phyloP scores from a whole-genome alignment of 2,113 vertebrate genomes.

The Pedionomus torquatus region DNA sequence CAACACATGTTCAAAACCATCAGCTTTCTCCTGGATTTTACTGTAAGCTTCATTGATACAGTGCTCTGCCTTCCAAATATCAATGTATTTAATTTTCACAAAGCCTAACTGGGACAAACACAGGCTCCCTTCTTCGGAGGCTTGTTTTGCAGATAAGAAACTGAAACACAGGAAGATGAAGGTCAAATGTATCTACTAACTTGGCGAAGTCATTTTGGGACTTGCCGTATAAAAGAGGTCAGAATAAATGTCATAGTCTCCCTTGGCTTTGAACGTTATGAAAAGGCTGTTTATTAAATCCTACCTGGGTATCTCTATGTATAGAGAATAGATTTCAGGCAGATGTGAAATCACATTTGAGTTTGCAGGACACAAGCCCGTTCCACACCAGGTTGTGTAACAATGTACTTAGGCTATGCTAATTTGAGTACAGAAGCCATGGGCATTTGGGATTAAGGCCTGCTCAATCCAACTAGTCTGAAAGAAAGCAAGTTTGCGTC shows the following conservation, averaged over 20 bases:
- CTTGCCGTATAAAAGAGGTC: background rate
- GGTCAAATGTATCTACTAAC: background rate
- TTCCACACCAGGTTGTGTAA: background rate
- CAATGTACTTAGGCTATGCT: background rate
- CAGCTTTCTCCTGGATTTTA: background rate
- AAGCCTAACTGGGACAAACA: background rate
- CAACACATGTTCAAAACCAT: background rate
- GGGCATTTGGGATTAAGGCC: background rate
- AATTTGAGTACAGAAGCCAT: rapidly evolving
- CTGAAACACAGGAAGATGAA: background rate
- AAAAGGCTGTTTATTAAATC: background rate
- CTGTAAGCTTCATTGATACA: background rate
- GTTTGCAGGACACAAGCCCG: background rate
- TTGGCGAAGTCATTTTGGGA: background rate
- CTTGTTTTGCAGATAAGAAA: background rate
- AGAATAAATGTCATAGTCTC: background rate
- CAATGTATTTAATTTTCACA: background rate
- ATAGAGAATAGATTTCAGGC: background rate
- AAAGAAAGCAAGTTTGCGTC: background rate
- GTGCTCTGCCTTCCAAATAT: background rate
- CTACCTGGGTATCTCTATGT: background rate
- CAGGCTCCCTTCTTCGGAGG: background rate
- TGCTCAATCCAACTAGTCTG: background rate
- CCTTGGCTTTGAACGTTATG: background rate
- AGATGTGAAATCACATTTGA: background rate